These are phyloP conservation scores for Athalia rosae DNA, from an alignment of 2,888 invertebrate genomes.

Conservation along the genomic window DNA sequence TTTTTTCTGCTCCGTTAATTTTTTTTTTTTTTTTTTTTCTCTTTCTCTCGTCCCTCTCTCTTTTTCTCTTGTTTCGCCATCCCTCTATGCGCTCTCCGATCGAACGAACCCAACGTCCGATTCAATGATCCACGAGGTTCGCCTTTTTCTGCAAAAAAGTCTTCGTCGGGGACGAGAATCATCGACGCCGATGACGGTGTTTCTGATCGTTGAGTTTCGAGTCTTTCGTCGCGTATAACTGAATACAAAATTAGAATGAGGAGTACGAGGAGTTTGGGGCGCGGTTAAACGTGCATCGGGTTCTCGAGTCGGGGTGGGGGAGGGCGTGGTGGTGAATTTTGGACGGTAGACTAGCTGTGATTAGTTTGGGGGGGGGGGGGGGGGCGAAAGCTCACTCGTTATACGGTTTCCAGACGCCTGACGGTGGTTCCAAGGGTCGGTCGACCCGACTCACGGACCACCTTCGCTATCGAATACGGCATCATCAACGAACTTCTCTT, in stretches of 20 bases:
- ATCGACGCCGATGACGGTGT: too few species aligned
- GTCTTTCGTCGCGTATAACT: too few species aligned
- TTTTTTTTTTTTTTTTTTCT: not conserved
- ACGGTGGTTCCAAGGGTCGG: not conserved
- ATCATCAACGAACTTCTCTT: slow-evolving; percentile 23
- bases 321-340: not conserved
- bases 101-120: slow-evolving; percentile 16
- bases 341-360: slow-evolving; percentile 7
- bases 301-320: too few species aligned
- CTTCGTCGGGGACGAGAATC: not conserved
- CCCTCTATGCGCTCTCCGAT: not conserved
- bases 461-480: slow-evolving; percentile 4
- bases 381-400: slow-evolving; percentile 26
- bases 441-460: slow-evolving; percentile 3
- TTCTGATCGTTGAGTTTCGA: too few species aligned
- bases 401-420: not conserved
- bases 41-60: not conserved
- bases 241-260: not conserved
- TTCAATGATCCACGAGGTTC: not conserved
- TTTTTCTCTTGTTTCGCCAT: not conserved
- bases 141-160: not conserved
- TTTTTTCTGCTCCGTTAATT: not conserved
- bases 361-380: slow-evolving; percentile 8
- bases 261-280: not conserved
- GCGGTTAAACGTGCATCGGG: too few species aligned